Evolutionary conservation across 1,140 invertebrate genomes (phyloP), one percentile per base, ranked within the genome.

Genomic region (Pogonus chalceus): DNA sequence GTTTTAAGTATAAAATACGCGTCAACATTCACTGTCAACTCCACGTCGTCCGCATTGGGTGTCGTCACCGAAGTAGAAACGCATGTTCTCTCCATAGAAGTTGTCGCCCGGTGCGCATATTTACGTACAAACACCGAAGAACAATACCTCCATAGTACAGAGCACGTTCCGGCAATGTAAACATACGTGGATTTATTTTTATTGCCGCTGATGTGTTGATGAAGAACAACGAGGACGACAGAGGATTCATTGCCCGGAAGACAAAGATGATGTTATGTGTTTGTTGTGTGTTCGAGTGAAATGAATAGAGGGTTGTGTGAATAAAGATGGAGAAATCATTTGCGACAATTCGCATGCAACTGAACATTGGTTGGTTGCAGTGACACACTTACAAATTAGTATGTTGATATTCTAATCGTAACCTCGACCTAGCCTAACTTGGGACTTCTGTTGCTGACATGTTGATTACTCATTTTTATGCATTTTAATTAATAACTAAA

Each of bases 111-210:
- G 4, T 31, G 4, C 14, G 26, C 26, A 31, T 31, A 31, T 14
- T 7, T 14, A 31, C 4, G 7, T 7, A 31, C 26, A 31, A 31
- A 4, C 4, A 31, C 26, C 4, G 4, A 14, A 31, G 26, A 4
- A 31, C 26, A n/a, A n/a, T n/a, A n/a, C n/a, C n/a, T n/a, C n/a
- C n/a, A n/a, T n/a, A n/a, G n/a, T n/a, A n/a, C 26, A 14, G 7
- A 20, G 20, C 39, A 46, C 39, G 39, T 46, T n/a, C 18, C 20
- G 12, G 4, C 39, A 46, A 46, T 46, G 20, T 46, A 46, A 12
- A 46, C 39, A 46, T 46, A 46, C 39, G 39, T 46, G 39, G 4
- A 46, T 12, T 46, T 46, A 46, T 46, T 46, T 46, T 46, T 46
- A 46, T 46, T 7, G 26, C 26, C 26, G 26, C 14, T 4, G 14